phyloP scores from a whole-genome alignment of 2,888 invertebrate species.

The Hypsopygia costalis region DNA sequence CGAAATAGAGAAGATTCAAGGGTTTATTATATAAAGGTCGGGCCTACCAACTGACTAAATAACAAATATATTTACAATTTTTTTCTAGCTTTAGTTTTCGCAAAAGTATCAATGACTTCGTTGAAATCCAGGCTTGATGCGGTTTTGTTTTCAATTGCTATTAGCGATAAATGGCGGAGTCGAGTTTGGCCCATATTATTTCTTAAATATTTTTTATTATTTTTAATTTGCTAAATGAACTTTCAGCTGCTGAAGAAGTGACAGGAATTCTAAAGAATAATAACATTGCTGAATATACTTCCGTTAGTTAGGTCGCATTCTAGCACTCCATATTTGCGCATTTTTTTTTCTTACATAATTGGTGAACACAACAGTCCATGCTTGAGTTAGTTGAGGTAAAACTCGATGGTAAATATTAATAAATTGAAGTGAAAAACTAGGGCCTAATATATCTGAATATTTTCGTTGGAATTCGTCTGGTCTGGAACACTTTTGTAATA shows the following conservation, averaged over 20 bases:
- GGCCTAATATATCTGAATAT: slow-evolving; percentile 24
- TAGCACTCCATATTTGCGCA: slow-evolving; percentile 18
- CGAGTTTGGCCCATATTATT: slow-evolving; percentile 16
- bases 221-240: slow-evolving; percentile 19
- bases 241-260: slow-evolving; percentile 10
- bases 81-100: slow-evolving; percentile 14
- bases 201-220: slow-evolving; percentile 13
- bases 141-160: slow-evolving; percentile 16
- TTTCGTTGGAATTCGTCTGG: slow-evolving; percentile 27
- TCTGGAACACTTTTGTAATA: slow-evolving; percentile 24
- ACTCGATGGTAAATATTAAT: slow-evolving; percentile 25
- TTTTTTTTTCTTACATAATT: slow-evolving; percentile 19
- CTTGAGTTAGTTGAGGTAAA: slow-evolving; percentile 16
- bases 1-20: slow-evolving; percentile 13
- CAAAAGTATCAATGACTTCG: slow-evolving; percentile 18
- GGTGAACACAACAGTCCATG: slow-evolving; percentile 18
- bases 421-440: slow-evolving; percentile 28
- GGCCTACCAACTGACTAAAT: slow-evolving; percentile 8
- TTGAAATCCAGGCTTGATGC: slow-evolving; percentile 18
- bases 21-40: slow-evolving; percentile 10
- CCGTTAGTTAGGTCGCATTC: slow-evolving; percentile 18
- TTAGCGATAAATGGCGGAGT: slow-evolving; percentile 19
- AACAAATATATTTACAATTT: slow-evolving; percentile 11
- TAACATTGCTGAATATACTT: slow-evolving; percentile 20
- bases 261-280: slow-evolving; percentile 20